phyloP scores from a whole-genome alignment of 2,113 vertebrate genomes.

The Xenopus borealis region DNA sequence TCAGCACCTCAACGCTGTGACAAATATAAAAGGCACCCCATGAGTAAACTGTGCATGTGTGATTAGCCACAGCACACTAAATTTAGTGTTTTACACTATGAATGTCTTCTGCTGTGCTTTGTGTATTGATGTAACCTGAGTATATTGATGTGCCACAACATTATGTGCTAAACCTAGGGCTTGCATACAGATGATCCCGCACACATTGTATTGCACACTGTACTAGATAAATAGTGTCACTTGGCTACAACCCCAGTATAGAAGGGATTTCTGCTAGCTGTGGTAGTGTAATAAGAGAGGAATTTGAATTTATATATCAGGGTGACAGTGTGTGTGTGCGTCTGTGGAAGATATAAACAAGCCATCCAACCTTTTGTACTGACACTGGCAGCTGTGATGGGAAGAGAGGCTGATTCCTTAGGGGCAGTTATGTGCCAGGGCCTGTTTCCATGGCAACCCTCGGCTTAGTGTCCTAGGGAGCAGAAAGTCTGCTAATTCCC shows the following conservation, averaged over 20 bases:
- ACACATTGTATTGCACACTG: not conserved
- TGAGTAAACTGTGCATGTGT: no score
- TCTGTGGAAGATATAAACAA: slow-evolving; percentile 25
- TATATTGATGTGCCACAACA: no score
- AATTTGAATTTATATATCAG: slow-evolving; percentile 24
- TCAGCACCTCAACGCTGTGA: no score
- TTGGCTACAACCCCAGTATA: not conserved
- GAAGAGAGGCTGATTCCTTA: slow-evolving; percentile 25
- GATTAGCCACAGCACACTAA: no score
- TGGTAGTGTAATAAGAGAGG: not conserved
- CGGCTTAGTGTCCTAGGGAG: slow-evolving; percentile 34
- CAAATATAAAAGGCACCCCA: no score
- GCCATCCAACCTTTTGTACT: slow-evolving; percentile 31
- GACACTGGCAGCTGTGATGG: slow-evolving; percentile 31
- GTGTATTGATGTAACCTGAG: no score
- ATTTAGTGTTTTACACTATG: no score
- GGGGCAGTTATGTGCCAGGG: slow-evolving; percentile 38
- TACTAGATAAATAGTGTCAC: not conserved
- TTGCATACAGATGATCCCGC: no score
- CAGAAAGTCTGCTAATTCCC: slow-evolving; percentile 29
- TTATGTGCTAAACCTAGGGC: no score
- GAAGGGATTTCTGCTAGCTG: not conserved
- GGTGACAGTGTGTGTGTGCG: slow-evolving; percentile 4
- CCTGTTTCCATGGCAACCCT: slow-evolving; percentile 37
- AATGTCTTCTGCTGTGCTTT: no score